Percentiles rank a stretch among this genome's conserved stretches.
Conservation (phyloP, 2,113 vertebrate genomes). For the Pluvianellus socialis region DNA sequence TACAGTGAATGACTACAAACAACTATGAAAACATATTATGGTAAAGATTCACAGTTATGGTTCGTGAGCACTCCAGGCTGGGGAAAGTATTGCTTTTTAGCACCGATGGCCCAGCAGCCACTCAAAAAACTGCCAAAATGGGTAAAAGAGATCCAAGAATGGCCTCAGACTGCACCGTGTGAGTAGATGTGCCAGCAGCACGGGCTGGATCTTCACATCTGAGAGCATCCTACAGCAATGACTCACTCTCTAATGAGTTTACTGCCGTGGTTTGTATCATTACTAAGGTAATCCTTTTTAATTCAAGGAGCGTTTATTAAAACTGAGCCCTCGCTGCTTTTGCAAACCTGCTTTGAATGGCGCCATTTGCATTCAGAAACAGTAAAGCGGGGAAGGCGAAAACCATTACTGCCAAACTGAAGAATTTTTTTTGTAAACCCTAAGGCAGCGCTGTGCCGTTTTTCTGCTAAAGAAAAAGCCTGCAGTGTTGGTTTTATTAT, state of each 20-base stretch:
- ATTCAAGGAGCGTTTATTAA: neutral
- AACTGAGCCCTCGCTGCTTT: neutral
- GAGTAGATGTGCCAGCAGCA: neutral
- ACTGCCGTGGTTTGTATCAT: neutral
- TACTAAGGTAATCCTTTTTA: neutral
- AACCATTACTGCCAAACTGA: neutral
- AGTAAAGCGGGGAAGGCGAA: neutral
- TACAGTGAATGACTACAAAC: neutral
- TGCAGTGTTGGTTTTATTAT: neutral
- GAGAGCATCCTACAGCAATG: neutral
- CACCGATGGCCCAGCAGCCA: neutral
- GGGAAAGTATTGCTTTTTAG: neutral
- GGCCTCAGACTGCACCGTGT: rapidly evolving
- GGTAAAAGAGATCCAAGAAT: neutral
- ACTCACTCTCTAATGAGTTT: neutral
- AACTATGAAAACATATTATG: neutral
- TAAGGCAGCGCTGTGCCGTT: neutral
- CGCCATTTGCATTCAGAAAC: neutral
- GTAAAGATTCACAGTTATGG: neutral
- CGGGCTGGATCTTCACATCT: neutral
- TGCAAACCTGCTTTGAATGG: neutral
- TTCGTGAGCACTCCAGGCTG: neutral
- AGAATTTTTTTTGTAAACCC: neutral
- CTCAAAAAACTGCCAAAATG: neutral
- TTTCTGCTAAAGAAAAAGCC: neutral